These are phyloP conservation scores for Phaenicophaeus curvirostris DNA, from an alignment of 2,797 vertebrate species.

Conservation along the genomic window DNA sequence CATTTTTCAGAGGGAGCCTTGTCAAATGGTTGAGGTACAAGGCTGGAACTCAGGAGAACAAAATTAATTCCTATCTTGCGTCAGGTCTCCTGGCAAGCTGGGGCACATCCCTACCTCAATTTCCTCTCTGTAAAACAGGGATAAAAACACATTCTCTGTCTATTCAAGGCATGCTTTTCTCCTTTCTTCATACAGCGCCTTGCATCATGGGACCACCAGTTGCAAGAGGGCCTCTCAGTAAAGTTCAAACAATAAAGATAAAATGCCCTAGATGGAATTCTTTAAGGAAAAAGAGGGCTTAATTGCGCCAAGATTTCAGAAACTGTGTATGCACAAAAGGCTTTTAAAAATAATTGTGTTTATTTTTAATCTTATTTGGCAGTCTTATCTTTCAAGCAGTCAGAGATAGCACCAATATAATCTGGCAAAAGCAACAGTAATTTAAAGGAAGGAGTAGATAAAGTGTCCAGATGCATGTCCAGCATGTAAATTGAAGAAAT, in stretches of 20 bases:
- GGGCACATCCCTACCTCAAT: background rate
- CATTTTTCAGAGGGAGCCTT: background rate
- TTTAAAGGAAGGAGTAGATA: conserved; percentile 66
- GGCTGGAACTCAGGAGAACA: background rate
- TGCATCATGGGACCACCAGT: background rate
- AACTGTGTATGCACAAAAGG: conserved; percentile 29
- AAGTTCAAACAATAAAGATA: background rate
- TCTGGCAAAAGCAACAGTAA: conserved; percentile 54
- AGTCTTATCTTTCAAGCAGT: conserved; percentile 55
- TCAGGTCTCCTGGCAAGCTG: background rate
- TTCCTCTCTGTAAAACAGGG: background rate
- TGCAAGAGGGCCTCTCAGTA: background rate
- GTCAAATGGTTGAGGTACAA: background rate
- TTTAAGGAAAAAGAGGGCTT: conserved; percentile 14
- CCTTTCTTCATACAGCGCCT: background rate
- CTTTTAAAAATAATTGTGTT: conserved; percentile 68
- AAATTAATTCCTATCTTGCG: background rate
- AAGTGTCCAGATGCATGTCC: conserved; percentile 45
- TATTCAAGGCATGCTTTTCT: background rate
- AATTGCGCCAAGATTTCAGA: conserved; percentile 15
- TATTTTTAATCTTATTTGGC: conserved; percentile 65
- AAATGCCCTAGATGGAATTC: background rate
- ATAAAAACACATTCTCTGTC: background rate
- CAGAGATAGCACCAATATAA: conserved; percentile 61
- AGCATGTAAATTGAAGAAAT: conserved; percentile 62